Evolutionary conservation across 2,888 invertebrate species (phyloP).

Genomic region (Melitaea athalia): DNA sequence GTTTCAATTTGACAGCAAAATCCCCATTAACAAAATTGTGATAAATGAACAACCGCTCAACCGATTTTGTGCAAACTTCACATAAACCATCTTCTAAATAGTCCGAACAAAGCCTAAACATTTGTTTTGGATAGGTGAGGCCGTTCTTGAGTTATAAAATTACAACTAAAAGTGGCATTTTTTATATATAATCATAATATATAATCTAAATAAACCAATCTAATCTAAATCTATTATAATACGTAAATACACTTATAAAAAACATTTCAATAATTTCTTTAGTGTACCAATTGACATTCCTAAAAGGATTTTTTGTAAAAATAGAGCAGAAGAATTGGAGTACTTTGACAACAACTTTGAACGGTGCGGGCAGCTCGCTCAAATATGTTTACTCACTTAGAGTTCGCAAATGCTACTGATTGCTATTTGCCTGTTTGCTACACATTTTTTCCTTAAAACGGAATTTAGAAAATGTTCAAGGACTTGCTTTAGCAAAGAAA

Average conservation of each 20-base stretch:
- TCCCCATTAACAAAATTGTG: no score
- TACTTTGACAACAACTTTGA: constrained; percentile 51
- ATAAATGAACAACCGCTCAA: no score
- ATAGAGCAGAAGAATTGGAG: constrained; percentile 58
- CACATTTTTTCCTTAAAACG: constrained; percentile 14
- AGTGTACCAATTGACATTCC: constrained; percentile 14
- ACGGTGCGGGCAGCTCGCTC: constrained; percentile 29
- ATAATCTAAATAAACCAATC: no score
- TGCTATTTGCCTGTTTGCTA: constrained; percentile 26
- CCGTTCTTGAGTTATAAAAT: no score
- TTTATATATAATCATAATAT: no score
- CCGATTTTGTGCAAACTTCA: no score
- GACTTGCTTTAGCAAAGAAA: not conserved
- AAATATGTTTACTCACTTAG: constrained; percentile 19
- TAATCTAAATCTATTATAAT: not conserved
- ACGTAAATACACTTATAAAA: not conserved
- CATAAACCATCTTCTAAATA: no score
- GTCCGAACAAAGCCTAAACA: no score
- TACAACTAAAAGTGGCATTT: no score
- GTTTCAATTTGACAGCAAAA: no score
- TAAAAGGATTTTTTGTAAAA: constrained; percentile 50
- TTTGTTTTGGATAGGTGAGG: no score
- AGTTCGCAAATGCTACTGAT: constrained; percentile 27
- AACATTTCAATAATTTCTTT: not conserved
- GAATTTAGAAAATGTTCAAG: constrained; percentile 6